Base-by-base conservation (phyloP, 2,888 invertebrate genomes). In the Eulithis testata region DNA sequence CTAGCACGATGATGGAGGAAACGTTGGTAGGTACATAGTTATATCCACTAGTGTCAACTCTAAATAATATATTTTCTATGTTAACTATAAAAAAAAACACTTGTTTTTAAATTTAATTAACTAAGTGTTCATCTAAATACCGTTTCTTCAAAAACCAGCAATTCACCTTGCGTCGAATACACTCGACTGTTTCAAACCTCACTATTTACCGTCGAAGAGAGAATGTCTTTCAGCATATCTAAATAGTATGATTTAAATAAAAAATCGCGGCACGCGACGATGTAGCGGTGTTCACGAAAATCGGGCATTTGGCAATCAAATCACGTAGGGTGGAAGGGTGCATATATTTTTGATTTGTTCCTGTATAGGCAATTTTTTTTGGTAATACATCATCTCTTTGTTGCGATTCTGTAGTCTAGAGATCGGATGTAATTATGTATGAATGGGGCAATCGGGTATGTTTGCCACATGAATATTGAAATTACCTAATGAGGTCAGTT, bases 341-440 rank as follows among this genome's bases (percentile, higher is more conserved):
- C 91, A 93, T 93, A 92, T 91, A 90, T 93, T 93, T 92, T 91
- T 92, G 91, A 91, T 91, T 92, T 91, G 90, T 91, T 88, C 88
- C 88, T 86, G 84, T 83, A 83, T 83, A 86, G 85, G 88, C 89
- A 86, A 87, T 85, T 88, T 90, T 87, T 88, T 87, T 87, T 82
- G 79, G 76, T 82, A 83, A 81, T 85, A 83, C 83, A 82, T 83
- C 81, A 80, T 81, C 78, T 76, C 79, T 81, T 79, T 78, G 79
- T 81, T 79, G 79, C 78, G 68, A 69, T 68, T 72, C 68, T 52
- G 58, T 50, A 50, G 69, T 60, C 54, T 50, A 49, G 37, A 61
- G 54, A 62, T 69, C 63, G 51, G 69, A 69, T 70, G 69, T 71
- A 65, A 74, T 76, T 74, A 79, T 65, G 69, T 40, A 53, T 60